A percentile compares a stretch with the other conserved stretches of the same genome.
These are phyloP conservation scores for Thalassarche chlororhynchos DNA, from an alignment of 2,113 vertebrate genomes.

Conservation along the genomic window DNA sequence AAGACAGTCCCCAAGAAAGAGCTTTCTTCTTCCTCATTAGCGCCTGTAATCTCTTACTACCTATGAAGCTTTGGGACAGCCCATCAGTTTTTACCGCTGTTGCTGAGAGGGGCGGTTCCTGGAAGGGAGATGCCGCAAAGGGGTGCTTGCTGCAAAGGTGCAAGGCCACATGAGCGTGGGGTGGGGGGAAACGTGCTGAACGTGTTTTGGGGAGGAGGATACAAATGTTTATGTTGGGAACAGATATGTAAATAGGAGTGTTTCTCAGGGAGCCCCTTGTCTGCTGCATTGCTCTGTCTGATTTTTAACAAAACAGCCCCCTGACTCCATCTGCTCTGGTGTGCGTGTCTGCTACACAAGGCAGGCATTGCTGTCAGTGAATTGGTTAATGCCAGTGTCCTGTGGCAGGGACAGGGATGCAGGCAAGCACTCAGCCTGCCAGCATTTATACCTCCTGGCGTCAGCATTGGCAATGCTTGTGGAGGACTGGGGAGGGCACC, in stretches of 20 bases:
- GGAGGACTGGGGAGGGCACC: conserved; percentile 8
- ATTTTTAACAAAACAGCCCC: background rate
- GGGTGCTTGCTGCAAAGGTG: background rate
- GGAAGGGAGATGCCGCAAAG: background rate
- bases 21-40: conserved; percentile 12
- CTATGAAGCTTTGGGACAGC: background rate
- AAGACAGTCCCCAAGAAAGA: background rate
- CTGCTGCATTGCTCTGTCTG: background rate
- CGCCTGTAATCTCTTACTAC: background rate
- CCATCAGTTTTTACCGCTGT: background rate
- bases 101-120: background rate
- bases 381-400: background rate
- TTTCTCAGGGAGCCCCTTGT: background rate
- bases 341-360: background rate
- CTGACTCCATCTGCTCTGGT: background rate
- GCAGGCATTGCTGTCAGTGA: background rate
- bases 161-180: background rate
- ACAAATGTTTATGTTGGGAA: background rate
- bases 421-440: conserved; percentile 1
- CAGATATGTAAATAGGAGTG: background rate
- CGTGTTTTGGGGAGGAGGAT: background rate
- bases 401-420: background rate
- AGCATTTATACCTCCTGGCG: conserved; percentile 30
- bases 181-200: background rate
- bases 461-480: conserved; percentile 23